Percentiles rank a stretch among this genome's conserved stretches.
phyloP scores from a whole-genome alignment of 2,113 vertebrate genomes.

The Neolamprologus kungweensis region DNA sequence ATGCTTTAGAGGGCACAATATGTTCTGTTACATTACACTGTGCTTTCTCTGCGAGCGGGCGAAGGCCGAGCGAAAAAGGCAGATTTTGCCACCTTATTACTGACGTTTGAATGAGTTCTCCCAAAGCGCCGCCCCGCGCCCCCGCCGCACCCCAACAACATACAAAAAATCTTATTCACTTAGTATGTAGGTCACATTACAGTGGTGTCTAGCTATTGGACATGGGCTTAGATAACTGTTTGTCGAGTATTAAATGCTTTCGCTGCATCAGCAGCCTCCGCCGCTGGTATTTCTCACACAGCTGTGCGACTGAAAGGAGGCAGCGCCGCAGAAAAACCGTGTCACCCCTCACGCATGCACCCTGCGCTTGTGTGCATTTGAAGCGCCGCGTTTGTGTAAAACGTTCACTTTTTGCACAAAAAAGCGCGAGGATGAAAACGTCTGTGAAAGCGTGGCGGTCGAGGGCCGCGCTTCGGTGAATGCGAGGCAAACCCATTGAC shows the following conservation, averaged over 20 bases:
- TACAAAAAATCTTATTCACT: slow-evolving; percentile 80
- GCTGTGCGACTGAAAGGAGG: slow-evolving; percentile 93
- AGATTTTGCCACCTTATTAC: slow-evolving; percentile 74
- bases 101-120: slow-evolving; percentile 73
- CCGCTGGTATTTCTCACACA: slow-evolving; percentile 98
- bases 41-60: slow-evolving; percentile 31
- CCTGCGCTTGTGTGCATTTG: slow-evolving; percentile 19
- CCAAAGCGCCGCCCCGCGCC: slow-evolving; percentile 17
- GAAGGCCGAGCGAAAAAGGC: slow-evolving; percentile 53
- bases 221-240: slow-evolving; percentile 96
- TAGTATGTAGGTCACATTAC: slow-evolving; percentile 98
- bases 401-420: slow-evolving; percentile 27
- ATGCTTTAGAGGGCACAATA: slow-evolving; percentile 57
- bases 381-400: slow-evolving; percentile 33
- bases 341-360: slow-evolving; percentile 71
- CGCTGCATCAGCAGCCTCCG: slow-evolving; percentile 97
- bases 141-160: slow-evolving; percentile 52
- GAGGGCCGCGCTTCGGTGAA: slow-evolving; percentile 12
- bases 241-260: slow-evolving; percentile 97
- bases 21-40: slow-evolving; percentile 66
- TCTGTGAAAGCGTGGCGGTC: slow-evolving; percentile 12
- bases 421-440: slow-evolving; percentile 21
- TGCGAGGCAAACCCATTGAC: slow-evolving; percentile 62
- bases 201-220: slow-evolving; percentile 89
- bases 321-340: slow-evolving; percentile 84